These are phyloP conservation scores for Aplysina aerophoba DNA, from an alignment of 37 sponge, comb jelly and placozoan species.

Conservation along the genomic window DNA sequence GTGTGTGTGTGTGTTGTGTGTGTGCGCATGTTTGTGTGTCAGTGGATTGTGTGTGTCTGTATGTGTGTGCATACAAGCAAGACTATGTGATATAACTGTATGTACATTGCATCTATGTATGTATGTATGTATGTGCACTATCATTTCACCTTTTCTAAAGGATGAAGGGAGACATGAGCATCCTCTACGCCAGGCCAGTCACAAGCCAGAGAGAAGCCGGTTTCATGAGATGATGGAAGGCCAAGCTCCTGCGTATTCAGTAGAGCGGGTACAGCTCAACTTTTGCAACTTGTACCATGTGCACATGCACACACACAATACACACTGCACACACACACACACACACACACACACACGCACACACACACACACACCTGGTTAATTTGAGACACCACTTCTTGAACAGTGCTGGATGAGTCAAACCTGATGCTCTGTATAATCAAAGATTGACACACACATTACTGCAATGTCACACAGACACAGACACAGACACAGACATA, in stretches of 20 bases:
- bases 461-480: too few relatives aligned
- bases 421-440: constrained; percentile 2
- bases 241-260: constrained; percentile 15
- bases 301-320: neutral
- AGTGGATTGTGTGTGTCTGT: neutral
- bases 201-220: constrained; percentile 70
- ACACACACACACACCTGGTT: constrained; percentile 40
- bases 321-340: neutral
- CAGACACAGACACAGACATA: too few relatives aligned
- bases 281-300: too few relatives aligned
- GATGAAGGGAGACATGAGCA: constrained; percentile 2
- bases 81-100: too few relatives aligned
- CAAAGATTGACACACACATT: neutral
- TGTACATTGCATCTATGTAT: neutral
- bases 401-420: constrained; percentile 52
- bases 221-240: constrained; percentile 36
- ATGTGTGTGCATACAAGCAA: neutral
- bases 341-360: neutral
- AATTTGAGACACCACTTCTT: constrained; percentile 43
- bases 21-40: neutral
- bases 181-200: constrained; percentile 81
- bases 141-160: constrained; percentile 25
- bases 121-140: neutral
- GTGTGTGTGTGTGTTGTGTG: constrained; percentile 12
- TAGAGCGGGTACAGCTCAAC: neutral